Conservation (phyloP, 1,140 invertebrate species). For the Cyclina sinensis region DNA sequence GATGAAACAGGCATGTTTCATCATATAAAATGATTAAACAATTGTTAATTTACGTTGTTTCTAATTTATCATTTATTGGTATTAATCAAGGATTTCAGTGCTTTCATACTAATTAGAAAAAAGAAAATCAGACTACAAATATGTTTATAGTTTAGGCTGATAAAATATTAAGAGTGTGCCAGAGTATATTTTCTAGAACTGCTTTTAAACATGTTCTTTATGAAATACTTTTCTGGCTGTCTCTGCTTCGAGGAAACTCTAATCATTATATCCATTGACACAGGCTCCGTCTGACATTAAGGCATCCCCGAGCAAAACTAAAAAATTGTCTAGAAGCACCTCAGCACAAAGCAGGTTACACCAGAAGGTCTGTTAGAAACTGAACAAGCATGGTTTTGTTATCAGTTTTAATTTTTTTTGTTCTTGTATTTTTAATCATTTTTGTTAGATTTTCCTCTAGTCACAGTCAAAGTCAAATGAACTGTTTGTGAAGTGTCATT, state of each 20-base stretch:
- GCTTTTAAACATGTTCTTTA: background rate
- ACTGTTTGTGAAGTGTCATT: background rate
- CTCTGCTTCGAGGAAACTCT: slow-evolving; percentile 6
- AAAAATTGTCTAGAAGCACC: slow-evolving; percentile 56
- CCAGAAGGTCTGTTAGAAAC: slow-evolving; percentile 60
- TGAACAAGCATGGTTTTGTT: slow-evolving; percentile 42
- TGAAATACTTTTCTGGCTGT: background rate
- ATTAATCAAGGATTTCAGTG: no score
- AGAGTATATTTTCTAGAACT: background rate
- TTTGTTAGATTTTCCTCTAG: background rate
- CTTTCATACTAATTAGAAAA: no score
- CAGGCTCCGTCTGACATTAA: slow-evolving; percentile 48
- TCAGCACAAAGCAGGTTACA: slow-evolving; percentile 64
- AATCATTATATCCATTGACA: slow-evolving; percentile 26
- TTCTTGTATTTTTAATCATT: background rate
- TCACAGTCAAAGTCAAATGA: background rate
- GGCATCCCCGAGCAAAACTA: slow-evolving; percentile 55
- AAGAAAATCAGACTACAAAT: no score
- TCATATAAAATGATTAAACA: no score
- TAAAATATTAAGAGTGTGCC: no score
- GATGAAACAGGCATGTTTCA: no score
- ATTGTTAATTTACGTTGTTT: no score
- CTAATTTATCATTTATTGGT: no score
- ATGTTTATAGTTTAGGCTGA: no score
- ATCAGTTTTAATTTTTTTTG: background rate